These are phyloP conservation scores for Temnothorax curvispinosus DNA, from an alignment of 1,140 invertebrate genomes.

Conservation along the genomic window DNA sequence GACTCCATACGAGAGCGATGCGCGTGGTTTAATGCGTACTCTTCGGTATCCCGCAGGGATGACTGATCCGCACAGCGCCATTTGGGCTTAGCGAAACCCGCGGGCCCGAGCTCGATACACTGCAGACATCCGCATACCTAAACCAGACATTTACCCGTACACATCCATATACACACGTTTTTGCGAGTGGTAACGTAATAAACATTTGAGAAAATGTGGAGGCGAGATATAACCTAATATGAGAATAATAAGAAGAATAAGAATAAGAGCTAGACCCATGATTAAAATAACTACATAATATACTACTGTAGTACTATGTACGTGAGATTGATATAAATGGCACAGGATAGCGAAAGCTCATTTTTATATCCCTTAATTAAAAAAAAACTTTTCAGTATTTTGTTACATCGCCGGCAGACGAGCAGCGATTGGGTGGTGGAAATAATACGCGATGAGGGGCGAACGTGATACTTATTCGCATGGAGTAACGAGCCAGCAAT, in stretches of 20 bases:
- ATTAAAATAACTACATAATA: too few relatives aligned
- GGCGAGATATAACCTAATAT: background rate
- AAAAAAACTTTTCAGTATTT: background rate
- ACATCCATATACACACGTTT: background rate
- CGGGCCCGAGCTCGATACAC: background rate
- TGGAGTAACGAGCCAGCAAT: conserved; percentile 6
- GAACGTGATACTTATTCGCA: conserved; percentile 8
- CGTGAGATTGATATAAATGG: background rate
- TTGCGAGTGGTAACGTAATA: background rate
- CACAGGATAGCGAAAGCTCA: background rate
- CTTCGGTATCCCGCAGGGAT: conserved; percentile 9
- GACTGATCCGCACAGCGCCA: background rate
- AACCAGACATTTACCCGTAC: background rate
- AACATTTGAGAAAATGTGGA: background rate
- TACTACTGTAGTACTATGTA: too few relatives aligned
- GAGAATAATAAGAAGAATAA: background rate
- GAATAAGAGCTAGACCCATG: background rate
- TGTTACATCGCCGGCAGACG: background rate
- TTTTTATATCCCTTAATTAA: conserved; percentile 11
- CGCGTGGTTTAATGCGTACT: conserved; percentile 18
- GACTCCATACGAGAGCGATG: background rate
- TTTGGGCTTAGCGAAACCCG: background rate
- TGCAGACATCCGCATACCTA: background rate
- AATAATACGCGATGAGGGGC: background rate
- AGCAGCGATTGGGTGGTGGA: background rate